Conservation (phyloP, 2,113 vertebrate species). For the Apteryx mantelli region DNA sequence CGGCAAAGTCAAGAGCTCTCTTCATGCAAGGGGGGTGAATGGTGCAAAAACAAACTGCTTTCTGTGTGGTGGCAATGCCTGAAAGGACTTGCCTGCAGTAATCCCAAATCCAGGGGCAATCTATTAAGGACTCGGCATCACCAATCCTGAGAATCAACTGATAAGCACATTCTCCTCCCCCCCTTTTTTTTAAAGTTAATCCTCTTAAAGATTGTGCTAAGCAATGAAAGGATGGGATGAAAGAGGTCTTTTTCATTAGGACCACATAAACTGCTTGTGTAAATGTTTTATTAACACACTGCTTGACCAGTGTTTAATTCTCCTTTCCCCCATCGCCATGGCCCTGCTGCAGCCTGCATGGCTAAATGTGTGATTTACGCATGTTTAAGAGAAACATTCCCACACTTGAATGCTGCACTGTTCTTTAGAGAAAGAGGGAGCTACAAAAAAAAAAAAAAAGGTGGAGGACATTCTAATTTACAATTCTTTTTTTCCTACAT, state of each 20-base stretch:
- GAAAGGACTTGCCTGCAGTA: conserved; percentile 63
- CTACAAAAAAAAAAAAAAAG: not conserved
- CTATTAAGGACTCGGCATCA: conserved; percentile 78
- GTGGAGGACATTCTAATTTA: conserved; percentile 70
- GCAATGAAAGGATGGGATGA: conserved; percentile 78
- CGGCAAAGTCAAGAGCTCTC: conserved; percentile 77
- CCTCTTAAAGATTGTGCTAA: conserved; percentile 79
- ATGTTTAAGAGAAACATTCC: conserved; percentile 73
- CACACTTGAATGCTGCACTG: conserved; percentile 60
- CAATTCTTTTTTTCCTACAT: conserved; percentile 13
- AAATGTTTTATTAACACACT: conserved; percentile 84
- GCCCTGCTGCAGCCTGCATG: not conserved
- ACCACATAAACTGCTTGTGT: conserved; percentile 79
- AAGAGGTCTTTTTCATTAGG: conserved; percentile 77
- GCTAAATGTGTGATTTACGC: conserved; percentile 72
- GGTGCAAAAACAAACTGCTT: conserved; percentile 72
- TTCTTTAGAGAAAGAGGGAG: conserved; percentile 31
- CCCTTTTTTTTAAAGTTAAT: conserved; percentile 57
- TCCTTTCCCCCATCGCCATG: not conserved
- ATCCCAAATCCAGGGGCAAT: conserved; percentile 78
- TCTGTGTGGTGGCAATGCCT: conserved; percentile 65
- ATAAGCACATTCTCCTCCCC: conserved; percentile 67
- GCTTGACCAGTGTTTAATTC: conserved; percentile 64
- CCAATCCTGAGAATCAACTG: conserved; percentile 76
- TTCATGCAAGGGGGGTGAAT: conserved; percentile 38